phyloP scores from a whole-genome alignment of 2,888 invertebrate species.

The Lampropteryx suffumata region DNA sequence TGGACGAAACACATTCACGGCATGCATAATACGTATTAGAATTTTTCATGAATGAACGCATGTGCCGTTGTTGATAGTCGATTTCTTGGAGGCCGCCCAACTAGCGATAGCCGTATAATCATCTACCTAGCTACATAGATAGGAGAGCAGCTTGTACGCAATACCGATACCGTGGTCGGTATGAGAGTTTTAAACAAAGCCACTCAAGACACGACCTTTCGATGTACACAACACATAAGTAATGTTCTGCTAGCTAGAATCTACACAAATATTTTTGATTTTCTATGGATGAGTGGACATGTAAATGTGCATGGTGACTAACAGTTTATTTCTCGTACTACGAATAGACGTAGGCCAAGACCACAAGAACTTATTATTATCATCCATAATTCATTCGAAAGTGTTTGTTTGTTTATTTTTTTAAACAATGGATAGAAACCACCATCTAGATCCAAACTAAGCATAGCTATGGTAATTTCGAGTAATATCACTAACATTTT shows the following conservation, averaged over 20 bases:
- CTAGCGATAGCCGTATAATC: constrained; percentile 31
- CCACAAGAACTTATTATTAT: constrained; percentile 9
- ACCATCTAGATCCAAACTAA: too few species aligned
- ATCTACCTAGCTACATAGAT: constrained; percentile 34
- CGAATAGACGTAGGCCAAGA: constrained; percentile 7
- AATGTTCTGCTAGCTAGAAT: constrained; percentile 2
- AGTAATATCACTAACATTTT: too few species aligned
- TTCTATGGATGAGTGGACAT: background rate
- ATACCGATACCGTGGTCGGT: constrained; percentile 12
- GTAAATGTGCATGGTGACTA: constrained; percentile 11
- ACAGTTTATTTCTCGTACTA: constrained; percentile 18
- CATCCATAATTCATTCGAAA: too few species aligned
- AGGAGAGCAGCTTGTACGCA: constrained; percentile 19
- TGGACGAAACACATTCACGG: constrained; percentile 22
- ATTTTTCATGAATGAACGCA: constrained; percentile 41
- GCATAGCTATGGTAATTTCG: too few species aligned
- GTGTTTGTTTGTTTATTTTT: too few species aligned
- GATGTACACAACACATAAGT: constrained; percentile 1
- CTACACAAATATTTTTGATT: constrained; percentile 4
- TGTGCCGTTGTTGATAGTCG: constrained; percentile 36
- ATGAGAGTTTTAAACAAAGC: constrained; percentile 16
- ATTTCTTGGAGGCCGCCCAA: constrained; percentile 39
- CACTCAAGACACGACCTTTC: constrained; percentile 3
- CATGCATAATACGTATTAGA: constrained; percentile 29
- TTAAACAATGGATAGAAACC: too few species aligned